Base-by-base conservation (phyloP, 2,888 invertebrate genomes). In the Cephus nigrinus region DNA sequence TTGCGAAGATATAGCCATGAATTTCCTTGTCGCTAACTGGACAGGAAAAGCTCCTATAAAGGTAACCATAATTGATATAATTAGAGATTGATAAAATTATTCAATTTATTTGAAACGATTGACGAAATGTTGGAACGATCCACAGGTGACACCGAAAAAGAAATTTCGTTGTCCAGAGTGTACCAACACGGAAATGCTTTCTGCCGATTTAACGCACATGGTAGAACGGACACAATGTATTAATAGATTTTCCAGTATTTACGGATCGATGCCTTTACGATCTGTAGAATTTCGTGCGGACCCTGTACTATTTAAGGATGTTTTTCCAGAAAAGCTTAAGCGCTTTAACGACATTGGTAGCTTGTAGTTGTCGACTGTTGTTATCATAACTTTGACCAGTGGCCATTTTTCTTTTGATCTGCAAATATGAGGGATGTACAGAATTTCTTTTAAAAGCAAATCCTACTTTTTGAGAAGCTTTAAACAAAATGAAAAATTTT, bases 1-100 rank as follows among this genome's bases (percentile, higher is more conserved):
- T 92, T 99, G 98, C 90, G 99, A 99, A 92, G 98, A 99, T 90
- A 98, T 99, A 85, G 98, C 98, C 1, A 98, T 99, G 98, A 99
- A 99, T 92, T 99, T 98, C 92, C 94, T 99, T 5, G 97, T 99
- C 40, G 96, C 98, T 3, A 98, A 98, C 90, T 92, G 97, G 31
- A 98, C 98, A 0, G 96, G 97, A 85, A 98, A 98, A 92, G 96
- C 98, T 1, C 98, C 98, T 0, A 97, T 99, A 78, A 97, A 97
- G 93, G 96, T 96, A 89, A 77, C 31, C 11, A 40, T 74, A 31
- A 35, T 32, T 73, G 30, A 30, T 69, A 12, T 12, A 80, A 34
- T 15, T 3, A 35, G 30, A 73, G 33, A 69, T 69, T n/a, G 2
- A 69, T 69, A 74, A 40, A 69, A 69, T 30, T 74, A 32, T 40